Base-by-base conservation (phyloP, 2,888 invertebrate species). In the Trachelus iudaicus region DNA sequence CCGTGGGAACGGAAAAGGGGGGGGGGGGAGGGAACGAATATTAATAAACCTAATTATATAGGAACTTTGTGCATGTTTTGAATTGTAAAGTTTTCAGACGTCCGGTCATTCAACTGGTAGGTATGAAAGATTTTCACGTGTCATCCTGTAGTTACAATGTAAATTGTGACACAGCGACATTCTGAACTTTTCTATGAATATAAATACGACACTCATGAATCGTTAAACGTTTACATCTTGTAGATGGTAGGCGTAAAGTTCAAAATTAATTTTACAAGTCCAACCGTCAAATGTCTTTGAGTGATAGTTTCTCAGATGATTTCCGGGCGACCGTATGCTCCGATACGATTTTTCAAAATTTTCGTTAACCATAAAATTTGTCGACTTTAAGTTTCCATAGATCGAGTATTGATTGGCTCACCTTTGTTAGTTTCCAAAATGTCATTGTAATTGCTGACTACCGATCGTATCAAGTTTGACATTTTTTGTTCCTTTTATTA, bases 361-460 rank as follows among this genome's bases (percentile, higher is more conserved):
- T 56, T 23, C 0, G 1, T 56, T 4, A 23, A 56, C 23, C 6
- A 40, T 23, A 40, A 15, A 40, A 40, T 23, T 40, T 23, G 23
- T 6, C 9, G 40, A 40, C 23, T 23, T 15, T 40, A 9, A 40
- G 4, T 0, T 2, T 15, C 23, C 1, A 1, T 4, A 23, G 15
- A 23, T 56, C 40, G 2, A 56, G 0, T 56, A 56, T 56, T 23
- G 2, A 23, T 56, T 56, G 23, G 9, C 87, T 91, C 87, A 93
- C 93, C 93, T 92, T 91, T 92, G 81, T 91, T 92, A 1, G 89
- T 86, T 82, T 92, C 91, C 83, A 93, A 79, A 75, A 93, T 87
- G 85, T 93, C 93, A 83, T 93, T 92, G 88, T 93, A 93, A 85
- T 93, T 93, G 85, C 92, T 92, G 77, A 93, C 92, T 31, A 93